Percentiles rank a stretch among this genome's conserved stretches.
Evolutionary conservation across 2,113 vertebrate genomes (phyloP).

Genomic region (Zosterops japonicus): DNA sequence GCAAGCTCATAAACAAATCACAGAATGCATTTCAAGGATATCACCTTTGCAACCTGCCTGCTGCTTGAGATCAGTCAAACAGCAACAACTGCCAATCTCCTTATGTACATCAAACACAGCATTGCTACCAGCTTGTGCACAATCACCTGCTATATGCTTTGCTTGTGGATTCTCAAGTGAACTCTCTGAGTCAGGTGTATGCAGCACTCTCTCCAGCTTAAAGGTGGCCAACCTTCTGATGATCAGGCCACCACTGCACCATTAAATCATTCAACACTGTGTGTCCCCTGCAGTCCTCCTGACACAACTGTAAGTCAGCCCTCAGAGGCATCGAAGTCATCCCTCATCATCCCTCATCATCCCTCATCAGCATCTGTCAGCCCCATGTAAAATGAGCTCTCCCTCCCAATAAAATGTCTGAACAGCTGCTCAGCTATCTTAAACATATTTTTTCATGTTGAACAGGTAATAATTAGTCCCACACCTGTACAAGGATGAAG

Average conservation of each 20-base stretch:
- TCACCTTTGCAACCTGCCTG: neutral
- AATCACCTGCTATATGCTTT: neutral
- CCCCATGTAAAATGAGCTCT: neutral
- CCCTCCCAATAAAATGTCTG: neutral
- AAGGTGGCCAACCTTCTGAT: neutral
- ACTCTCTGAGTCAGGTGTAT: neutral
- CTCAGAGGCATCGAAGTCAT: rapidly evolving
- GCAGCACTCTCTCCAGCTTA: neutral
- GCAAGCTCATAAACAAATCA: neutral
- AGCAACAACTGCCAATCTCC: neutral
- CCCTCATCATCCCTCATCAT: neutral
- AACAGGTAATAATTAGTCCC: neutral
- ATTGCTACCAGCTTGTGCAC: neutral
- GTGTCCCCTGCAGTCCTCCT: neutral
- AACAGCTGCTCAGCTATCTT: neutral
- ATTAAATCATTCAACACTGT: neutral
- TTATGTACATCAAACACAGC: rapidly evolving
- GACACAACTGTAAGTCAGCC: neutral
- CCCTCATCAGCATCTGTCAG: neutral
- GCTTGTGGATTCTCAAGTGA: neutral
- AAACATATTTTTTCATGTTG: rapidly evolving
- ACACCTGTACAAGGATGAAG: neutral
- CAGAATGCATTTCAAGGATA: neutral
- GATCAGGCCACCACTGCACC: neutral
- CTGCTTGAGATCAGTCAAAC: neutral